Evolutionary conservation across 1,140 invertebrate genomes (phyloP).

Genomic region (Micrasema minimum): DNA sequence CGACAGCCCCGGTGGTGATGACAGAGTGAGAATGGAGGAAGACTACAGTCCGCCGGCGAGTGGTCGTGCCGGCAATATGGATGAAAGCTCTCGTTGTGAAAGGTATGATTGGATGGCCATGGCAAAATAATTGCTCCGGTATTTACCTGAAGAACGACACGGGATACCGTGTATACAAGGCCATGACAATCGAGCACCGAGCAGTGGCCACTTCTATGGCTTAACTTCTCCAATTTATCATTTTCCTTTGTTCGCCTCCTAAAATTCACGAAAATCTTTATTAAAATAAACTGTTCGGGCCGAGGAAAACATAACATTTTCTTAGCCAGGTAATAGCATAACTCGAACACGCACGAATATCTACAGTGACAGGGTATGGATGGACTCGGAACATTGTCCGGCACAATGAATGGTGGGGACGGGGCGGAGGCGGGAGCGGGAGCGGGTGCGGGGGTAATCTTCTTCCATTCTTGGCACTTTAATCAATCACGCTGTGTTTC

Average conservation of each 20-base stretch:
- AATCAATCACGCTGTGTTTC: too few relatives aligned
- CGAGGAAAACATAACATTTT: constrained; percentile 3
- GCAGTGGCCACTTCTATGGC: constrained; percentile 24
- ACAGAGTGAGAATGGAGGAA: neutral
- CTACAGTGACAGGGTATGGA: neutral
- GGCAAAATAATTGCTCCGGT: constrained; percentile 39
- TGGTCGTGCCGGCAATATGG: neutral
- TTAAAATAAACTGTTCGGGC: constrained; percentile 31
- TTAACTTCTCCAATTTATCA: constrained; percentile 37
- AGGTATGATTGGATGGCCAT: constrained; percentile 34
- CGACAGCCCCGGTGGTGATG: neutral
- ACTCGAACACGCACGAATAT: neutral
- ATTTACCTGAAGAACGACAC: constrained; percentile 35
- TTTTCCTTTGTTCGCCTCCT: constrained; percentile 33
- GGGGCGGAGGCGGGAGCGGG: too few relatives aligned
- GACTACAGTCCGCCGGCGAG: neutral
- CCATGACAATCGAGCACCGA: constrained; percentile 35
- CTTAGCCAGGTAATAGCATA: constrained; percentile 1
- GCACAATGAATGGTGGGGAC: too few relatives aligned
- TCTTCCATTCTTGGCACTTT: too few relatives aligned
- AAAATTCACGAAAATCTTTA: constrained; percentile 38
- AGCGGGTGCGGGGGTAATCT: too few relatives aligned
- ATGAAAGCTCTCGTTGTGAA: constrained; percentile 32
- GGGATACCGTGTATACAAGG: constrained; percentile 28
- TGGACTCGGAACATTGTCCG: too few relatives aligned